Evolutionary conservation across 2,797 vertebrate genomes (phyloP), one percentile per base, ranked within the genome.

Genomic region (Orestias chungarensis): DNA sequence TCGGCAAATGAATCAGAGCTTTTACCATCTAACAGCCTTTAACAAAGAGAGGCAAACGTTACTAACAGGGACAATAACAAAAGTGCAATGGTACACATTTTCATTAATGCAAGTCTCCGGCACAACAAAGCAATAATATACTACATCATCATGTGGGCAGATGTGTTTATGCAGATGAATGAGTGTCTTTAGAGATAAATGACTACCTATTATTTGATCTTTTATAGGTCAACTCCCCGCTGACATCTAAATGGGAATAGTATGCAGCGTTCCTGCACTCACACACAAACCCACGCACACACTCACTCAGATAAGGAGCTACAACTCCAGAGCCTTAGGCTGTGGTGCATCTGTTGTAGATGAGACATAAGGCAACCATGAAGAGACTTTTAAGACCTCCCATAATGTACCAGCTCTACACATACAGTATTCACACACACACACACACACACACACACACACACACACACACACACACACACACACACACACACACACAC

Each of bases 311-410:
- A 83, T 88, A 91, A 88, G 74, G 69, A 91, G 84, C 86, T 84
- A 66, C 79, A 83, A 90, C 86, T 66, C 72, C n/a, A 76, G 54
- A 79, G 86, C 86, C 87, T 72, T 59, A 84, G 89, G 89, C 92
- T 88, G 84, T 81, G 77, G 86, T 88, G 86, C 89, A 91, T 91
- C 89, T 92, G 88, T 75, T 88, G 84, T 83, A 74, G 78, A 76
- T 70, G 68, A 91, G 85, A 85, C 75, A 82, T 80, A 77, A 87
- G 78, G 79, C 81, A 79, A 87, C 88, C 85, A 91, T 81, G 84
- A 78, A 80, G 82, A 71, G 77, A 79, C 83, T 83, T 66, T 65
- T 68, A 85, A 87, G 84, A 82, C 52, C 50, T 52, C 47, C 62
- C 46, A 64, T 62, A 46, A 25, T 67, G 66, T 66, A 62, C 46